These are phyloP conservation scores for Melopsittacus undulatus DNA, from an alignment of 2,797 vertebrate species.

Conservation along the genomic window DNA sequence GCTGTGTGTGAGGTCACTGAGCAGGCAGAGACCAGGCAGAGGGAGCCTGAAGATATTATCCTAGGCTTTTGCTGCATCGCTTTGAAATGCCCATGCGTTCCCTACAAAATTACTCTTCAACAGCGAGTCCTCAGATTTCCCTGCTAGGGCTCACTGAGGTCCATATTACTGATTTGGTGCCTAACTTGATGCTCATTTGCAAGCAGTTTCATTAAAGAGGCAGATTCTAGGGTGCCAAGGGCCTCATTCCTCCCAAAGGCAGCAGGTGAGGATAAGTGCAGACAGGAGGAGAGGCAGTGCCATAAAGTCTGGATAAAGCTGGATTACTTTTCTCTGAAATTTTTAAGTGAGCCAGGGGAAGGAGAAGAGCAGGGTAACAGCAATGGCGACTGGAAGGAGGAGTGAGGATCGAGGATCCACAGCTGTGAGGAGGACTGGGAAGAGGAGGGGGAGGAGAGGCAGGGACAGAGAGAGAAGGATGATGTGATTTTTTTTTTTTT, in stretches of 20 bases:
- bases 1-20: accelerated
- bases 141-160: neutral
- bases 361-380: neutral
- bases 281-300: neutral
- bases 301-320: conserved; percentile 25
- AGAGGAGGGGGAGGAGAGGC: conserved; percentile 6
- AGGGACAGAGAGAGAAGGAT: conserved; percentile 46
- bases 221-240: neutral
- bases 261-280: neutral
- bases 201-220: neutral
- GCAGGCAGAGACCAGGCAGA: neutral
- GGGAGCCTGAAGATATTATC: neutral
- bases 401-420: conserved; percentile 61
- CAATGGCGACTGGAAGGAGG: conserved; percentile 14
- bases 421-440: conserved; percentile 59
- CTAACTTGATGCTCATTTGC: neutral
- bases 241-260: neutral
- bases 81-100: neutral
- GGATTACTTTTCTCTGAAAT: conserved; percentile 51
- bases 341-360: conserved; percentile 35
- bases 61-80: accelerated
- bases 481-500: conserved; percentile 42
- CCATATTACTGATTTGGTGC: neutral
- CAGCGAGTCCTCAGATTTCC: neutral
- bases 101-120: neutral